phyloP scores from a whole-genome alignment of 1,140 invertebrate genomes.

The Harlomillsia oculata region DNA sequence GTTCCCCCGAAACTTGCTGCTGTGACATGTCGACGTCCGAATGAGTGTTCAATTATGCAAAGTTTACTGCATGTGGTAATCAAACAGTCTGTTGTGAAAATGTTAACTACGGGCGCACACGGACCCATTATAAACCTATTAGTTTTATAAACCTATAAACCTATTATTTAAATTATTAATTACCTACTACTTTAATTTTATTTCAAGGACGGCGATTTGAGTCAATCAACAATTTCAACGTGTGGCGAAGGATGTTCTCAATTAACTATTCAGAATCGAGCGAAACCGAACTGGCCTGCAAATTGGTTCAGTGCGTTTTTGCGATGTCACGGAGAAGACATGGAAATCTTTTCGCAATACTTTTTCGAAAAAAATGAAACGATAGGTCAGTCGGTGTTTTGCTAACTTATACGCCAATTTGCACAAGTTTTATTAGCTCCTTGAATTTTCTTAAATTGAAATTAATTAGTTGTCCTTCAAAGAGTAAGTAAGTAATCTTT shows the following conservation, averaged over 20 bases:
- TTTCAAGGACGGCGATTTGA: conserved; percentile 6
- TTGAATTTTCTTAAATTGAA: too few species aligned
- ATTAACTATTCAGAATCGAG: neutral
- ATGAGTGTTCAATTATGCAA: conserved; percentile 22
- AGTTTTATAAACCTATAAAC: too few species aligned
- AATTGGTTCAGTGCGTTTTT: conserved; percentile 21
- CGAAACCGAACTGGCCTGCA: conserved; percentile 4
- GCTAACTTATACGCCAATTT: too few species aligned
- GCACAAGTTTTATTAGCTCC: too few species aligned
- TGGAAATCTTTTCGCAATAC: conserved; percentile 18
- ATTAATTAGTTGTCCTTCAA: too few species aligned
- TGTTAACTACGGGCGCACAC: too few species aligned
- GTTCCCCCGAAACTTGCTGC: conserved; percentile 8
- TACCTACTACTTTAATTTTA: neutral
- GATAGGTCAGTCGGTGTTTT: conserved; percentile 1
- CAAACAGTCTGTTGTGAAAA: too few species aligned
- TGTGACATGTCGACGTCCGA: conserved; percentile 16
- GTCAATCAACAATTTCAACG: neutral
- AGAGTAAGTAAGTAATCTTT: too few species aligned
- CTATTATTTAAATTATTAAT: neutral
- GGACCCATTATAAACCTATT: too few species aligned
- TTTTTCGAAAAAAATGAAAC: conserved; percentile 11
- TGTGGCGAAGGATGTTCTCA: conserved; percentile 15
- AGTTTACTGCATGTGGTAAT: conserved; percentile 7
- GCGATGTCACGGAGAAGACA: conserved; percentile 6